Evolutionary conservation across 2,888 invertebrate genomes (phyloP), one percentile per base, ranked within the genome.

Genomic region (Caenorhabditis parvicauda): DNA sequence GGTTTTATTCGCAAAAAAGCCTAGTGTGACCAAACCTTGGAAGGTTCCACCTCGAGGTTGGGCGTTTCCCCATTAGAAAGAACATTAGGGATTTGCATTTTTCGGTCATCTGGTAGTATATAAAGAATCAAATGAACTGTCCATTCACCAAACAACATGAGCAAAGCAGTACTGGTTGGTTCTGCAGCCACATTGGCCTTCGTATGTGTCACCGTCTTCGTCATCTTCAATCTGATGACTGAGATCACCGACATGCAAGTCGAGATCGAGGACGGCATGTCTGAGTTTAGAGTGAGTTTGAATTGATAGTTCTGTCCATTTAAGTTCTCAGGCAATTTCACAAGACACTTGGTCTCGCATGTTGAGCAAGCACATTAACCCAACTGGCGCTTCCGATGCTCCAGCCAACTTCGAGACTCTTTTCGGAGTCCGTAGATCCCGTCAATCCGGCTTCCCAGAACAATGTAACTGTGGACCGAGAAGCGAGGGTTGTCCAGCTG

Each of bases 401-500:
- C 59, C 68, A 44, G 67, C 70, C 59, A 70, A 59, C 24, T 72
- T 70, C 61, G 42, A 59, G 29, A 66, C 68, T 37, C 61, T 72
- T 21, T 66, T 72, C 64, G 72, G 72, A 21, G 22, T 43, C 19
- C 64, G 70, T 39, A 35, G 51, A 19, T 64, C 70, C 47, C 65
- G 73, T 59, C 59, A 64, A 50, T 58, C 64, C 32, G 63, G 63
- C 50, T 59, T 65, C 60, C 39, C 44, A 27, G 68, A 63, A 17
- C 67, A 68, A 43, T 73, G 73, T 54, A 71, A 70, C 61, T 73
- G 73, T 52, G 73, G 73, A 48, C 65, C 69, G 25, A 57, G 61
- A 41, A 63, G 64, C 25, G 62, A 57, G 14, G 69, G 59, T 17
- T 73, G 73, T 54, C 73, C 73, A 58, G 67, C 70, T 41, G 73